phyloP scores from a whole-genome alignment of 2,797 vertebrate species.

The Sphenopsis melanotis region DNA sequence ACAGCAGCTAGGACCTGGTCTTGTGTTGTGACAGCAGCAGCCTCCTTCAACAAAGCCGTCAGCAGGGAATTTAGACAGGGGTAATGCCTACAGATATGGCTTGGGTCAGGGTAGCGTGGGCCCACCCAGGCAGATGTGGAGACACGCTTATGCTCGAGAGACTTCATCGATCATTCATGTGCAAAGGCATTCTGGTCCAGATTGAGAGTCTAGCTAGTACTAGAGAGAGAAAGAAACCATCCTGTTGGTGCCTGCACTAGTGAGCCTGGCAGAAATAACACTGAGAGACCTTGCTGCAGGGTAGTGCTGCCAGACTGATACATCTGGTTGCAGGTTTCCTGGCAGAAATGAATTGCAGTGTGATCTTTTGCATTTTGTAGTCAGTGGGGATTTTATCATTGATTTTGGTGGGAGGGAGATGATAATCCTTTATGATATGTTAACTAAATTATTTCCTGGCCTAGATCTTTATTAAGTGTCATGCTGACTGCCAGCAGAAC shows the following conservation, averaged over 20 bases:
- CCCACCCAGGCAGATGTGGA: background rate
- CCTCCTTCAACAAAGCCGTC: slow-evolving; percentile 33
- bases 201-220: background rate
- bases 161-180: background rate
- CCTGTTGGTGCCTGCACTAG: background rate
- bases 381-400: background rate
- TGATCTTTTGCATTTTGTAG: background rate
- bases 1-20: slow-evolving; percentile 34
- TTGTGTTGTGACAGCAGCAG: slow-evolving; percentile 58
- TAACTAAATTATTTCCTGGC: background rate
- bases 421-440: background rate
- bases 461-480: background rate
- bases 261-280: background rate
- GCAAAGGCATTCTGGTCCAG: slow-evolving; percentile 21
- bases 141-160: background rate
- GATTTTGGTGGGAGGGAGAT: background rate
- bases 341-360: background rate
- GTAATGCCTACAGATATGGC: background rate
- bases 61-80: background rate
- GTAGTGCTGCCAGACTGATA: background rate
- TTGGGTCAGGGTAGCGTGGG: background rate
- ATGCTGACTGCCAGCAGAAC: background rate
- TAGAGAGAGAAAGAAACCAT: background rate
- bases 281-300: background rate
- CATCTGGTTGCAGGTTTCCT: background rate